phyloP scores from a whole-genome alignment of 2,113 vertebrate genomes.

The Octodon degus region DNA sequence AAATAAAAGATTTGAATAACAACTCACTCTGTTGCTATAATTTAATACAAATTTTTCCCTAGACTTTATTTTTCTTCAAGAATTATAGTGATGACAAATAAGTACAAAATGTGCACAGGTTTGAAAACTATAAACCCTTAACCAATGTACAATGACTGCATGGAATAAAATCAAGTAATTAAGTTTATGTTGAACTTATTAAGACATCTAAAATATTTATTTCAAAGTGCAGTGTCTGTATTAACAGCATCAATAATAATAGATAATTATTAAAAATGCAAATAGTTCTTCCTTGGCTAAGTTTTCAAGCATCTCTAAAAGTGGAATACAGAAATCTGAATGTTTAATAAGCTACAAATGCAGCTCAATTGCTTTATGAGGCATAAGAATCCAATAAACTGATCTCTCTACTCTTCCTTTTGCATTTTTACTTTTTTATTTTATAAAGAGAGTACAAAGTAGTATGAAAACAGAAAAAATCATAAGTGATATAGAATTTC shows the following conservation, averaged over 20 bases:
- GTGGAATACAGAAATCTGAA: neutral
- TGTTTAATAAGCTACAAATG: neutral
- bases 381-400: neutral
- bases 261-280: neutral
- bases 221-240: neutral
- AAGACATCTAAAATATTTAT: neutral
- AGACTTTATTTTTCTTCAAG: slow-evolving; percentile 17
- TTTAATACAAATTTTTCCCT: neutral
- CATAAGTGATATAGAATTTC: too few species aligned
- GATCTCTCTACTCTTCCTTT: neutral
- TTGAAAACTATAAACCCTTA: neutral
- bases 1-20: neutral
- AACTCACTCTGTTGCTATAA: neutral
- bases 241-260: neutral
- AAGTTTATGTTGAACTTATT: slow-evolving; percentile 2
- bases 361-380: neutral
- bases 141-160: neutral
- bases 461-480: too few species aligned
- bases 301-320: neutral
- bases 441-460: too few species aligned
- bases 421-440: too few species aligned
- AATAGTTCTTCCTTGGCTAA: neutral
- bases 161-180: neutral
- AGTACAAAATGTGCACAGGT: neutral
- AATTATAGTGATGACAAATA: slow-evolving; percentile 6